phyloP scores from a whole-genome alignment of 2,888 invertebrate genomes.

The Melanophora roralis region DNA sequence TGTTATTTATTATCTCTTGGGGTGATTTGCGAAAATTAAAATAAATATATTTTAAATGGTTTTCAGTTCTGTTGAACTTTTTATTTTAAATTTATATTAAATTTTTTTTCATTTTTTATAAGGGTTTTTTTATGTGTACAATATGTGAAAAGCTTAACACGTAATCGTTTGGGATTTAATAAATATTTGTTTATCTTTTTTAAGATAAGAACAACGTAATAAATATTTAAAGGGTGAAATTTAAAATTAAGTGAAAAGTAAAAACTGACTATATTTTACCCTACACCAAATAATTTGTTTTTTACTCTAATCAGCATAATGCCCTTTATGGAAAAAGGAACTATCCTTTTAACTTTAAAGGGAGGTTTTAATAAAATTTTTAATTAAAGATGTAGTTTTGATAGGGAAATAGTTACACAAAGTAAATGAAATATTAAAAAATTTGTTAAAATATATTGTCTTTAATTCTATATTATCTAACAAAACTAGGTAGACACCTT shows the following conservation, averaged over 20 bases:
- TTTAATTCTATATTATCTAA: no score
- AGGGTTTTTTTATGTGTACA: background rate
- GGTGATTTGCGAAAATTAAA: conserved; percentile 21
- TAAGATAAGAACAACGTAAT: conserved; percentile 8
- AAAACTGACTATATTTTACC: no score
- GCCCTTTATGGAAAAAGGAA: background rate
- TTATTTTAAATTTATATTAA: background rate
- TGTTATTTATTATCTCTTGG: conserved; percentile 4
- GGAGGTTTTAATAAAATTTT: no score
- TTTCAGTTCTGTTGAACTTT: background rate
- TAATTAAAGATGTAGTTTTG: no score
- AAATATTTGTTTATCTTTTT: conserved; percentile 38
- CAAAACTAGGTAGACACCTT: no score
- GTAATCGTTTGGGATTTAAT: conserved; percentile 40
- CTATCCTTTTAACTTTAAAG: no score
- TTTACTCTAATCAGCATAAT: background rate
- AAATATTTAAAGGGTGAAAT: background rate
- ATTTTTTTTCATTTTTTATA: background rate
- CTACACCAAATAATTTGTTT: no score
- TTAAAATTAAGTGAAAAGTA: no score
- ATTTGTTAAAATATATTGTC: no score
- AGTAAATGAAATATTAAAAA: no score
- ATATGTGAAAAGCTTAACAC: conserved; percentile 20
- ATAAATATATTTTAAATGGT: conserved; percentile 18
- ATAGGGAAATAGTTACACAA: no score